Base-by-base conservation (phyloP, 2,888 invertebrate species). In the Sipunculus nudus region DNA sequence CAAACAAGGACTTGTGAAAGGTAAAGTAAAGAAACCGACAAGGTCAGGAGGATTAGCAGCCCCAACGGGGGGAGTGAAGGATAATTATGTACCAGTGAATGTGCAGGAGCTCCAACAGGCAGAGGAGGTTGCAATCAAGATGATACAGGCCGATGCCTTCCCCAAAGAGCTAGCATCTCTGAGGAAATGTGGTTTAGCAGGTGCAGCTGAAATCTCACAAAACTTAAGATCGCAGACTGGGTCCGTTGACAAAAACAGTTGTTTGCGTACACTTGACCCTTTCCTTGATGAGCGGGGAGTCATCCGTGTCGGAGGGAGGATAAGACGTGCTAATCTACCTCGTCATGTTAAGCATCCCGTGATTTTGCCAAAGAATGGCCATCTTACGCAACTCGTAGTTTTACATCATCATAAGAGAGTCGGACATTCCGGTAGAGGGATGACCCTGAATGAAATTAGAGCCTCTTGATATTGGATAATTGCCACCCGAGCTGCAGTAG, bases 251-350 rank as follows among this genome's bases (percentile, higher is more conserved):
- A 53, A 41, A 28, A 6, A 21, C 32, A 23, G 43, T 23, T 3
- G 35, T 21, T 29, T 67, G 16, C 52, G 25, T 39, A 26, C 26
- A 4, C 54, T 71, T 13, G 65, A 68, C 35, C 71, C 70, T 8
- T 65, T 64, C 43, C 1, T 69, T 25, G 53, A 46, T 28, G 39
- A 48, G 13, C 19, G 54, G 21, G 70, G 67, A 4, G 8, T 72
- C 8, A 13, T 73, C 8, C 57, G 70, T 25, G 68, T 74, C 21
- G 72, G 69, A 32, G 75, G 72, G 16, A 48, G 67, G 28, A 28
- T 72, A 3, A 46, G 56, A 43, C 53, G 52, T 2, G 29, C 66
- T 3, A 25, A 46, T 19, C 23, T 65, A 19, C 35, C 59, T 23
- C 8, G 39, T 5, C 8, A 43, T 25, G 29, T 31, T 16, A 72